Evolutionary conservation across 2,113 vertebrate species (phyloP).

Genomic region (Phrynocephalus versicolor): DNA sequence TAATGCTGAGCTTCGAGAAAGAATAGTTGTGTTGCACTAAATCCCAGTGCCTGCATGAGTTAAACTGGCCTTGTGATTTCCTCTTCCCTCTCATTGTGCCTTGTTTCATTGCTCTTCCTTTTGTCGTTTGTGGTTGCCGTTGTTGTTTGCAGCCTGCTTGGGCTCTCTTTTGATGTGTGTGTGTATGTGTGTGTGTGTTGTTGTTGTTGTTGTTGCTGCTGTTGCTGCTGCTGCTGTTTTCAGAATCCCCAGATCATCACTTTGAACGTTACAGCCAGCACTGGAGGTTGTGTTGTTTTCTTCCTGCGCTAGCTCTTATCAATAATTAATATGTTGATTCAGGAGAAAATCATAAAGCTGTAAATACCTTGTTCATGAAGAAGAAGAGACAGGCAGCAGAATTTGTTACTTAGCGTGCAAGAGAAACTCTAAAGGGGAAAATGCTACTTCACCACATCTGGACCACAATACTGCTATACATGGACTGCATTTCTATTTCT

Average conservation of each 20-base stretch:
- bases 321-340: constrained; percentile 57
- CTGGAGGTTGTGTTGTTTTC: constrained; percentile 31
- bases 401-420: neutral
- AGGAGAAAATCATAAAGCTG: constrained; percentile 32
- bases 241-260: neutral
- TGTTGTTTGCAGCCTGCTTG: neutral
- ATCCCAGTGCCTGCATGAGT: neutral
- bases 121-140: no score
- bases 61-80: neutral
- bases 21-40: neutral
- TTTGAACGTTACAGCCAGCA: constrained; percentile 17
- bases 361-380: constrained; percentile 17
- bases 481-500: no score
- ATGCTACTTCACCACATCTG: neutral
- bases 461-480: no score
- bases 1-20: neutral
- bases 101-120: neutral
- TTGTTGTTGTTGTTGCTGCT: no score
- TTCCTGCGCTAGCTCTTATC: constrained; percentile 35
- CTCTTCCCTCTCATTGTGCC: neutral
- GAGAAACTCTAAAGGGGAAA: neutral
- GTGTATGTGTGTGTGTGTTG: neutral
- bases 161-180: neutral
- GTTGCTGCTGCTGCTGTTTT: no score
- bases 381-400: neutral